Conservation (phyloP, 1,140 invertebrate genomes). For the Holotrichia oblita region DNA sequence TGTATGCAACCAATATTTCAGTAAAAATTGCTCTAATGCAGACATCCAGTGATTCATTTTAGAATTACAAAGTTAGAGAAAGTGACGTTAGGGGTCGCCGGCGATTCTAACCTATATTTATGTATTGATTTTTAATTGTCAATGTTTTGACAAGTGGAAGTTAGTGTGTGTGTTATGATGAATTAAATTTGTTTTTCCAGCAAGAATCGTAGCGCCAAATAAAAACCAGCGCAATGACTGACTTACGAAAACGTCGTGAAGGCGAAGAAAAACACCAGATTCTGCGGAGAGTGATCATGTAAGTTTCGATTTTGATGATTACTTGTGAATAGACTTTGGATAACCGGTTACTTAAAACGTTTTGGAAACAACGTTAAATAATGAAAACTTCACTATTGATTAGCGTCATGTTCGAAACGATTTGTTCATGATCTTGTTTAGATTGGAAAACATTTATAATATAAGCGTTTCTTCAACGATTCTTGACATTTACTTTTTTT, state of each 20-base stretch:
- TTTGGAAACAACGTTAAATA: not conserved
- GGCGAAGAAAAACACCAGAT: slow-evolving; percentile 64
- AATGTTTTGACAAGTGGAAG: slow-evolving; percentile 39
- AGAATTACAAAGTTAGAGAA: not conserved
- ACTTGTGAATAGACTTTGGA: not conserved
- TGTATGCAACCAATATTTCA: not conserved
- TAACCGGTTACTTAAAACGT: slow-evolving; percentile 18
- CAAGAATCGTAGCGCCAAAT: not conserved
- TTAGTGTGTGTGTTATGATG: slow-evolving; percentile 24
- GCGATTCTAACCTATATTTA: slow-evolving; percentile 26
- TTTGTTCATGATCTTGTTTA: not conserved
- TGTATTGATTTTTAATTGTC: slow-evolving; percentile 37
- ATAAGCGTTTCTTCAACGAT: too few relatives aligned
- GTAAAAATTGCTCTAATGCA: not conserved
- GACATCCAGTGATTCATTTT: not conserved
- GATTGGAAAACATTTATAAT: too few relatives aligned
- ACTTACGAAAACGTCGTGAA: slow-evolving; percentile 68
- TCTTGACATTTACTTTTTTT: too few relatives aligned
- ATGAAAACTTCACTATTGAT: not conserved
- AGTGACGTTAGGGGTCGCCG: not conserved
- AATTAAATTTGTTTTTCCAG: slow-evolving; percentile 33
- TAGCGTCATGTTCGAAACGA: not conserved
- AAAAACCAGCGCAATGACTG: slow-evolving; percentile 64
- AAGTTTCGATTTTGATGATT: slow-evolving; percentile 51
- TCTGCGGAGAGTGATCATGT: slow-evolving; percentile 69